Evolutionary conservation across 2,888 invertebrate genomes (phyloP).

Genomic region (Stenotaenia linearis): DNA sequence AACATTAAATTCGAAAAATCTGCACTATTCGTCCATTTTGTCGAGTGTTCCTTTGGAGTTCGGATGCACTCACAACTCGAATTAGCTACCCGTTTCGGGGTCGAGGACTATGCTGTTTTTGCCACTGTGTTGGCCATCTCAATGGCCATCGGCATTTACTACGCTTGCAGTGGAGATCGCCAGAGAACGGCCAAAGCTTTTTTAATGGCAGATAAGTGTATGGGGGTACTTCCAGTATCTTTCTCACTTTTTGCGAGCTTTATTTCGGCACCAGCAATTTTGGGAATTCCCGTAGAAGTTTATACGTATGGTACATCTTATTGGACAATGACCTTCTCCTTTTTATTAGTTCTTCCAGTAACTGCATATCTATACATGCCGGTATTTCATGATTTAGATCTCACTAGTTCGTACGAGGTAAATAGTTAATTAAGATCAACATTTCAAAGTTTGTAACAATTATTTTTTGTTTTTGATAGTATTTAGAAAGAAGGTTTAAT

Average conservation of each 20-base stretch:
- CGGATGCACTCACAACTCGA: background rate
- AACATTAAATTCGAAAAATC: background rate
- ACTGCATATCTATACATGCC: background rate
- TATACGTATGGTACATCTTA: background rate
- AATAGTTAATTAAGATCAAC: background rate
- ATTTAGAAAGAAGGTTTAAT: background rate
- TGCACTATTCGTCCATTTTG: background rate
- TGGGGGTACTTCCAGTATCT: background rate
- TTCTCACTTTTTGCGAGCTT: background rate
- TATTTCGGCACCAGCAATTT: background rate
- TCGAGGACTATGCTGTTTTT: background rate
- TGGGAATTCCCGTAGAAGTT: background rate
- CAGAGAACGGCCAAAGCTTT: background rate
- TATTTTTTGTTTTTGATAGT: background rate
- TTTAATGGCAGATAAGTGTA: background rate
- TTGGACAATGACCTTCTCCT: background rate
- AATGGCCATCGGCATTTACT: background rate
- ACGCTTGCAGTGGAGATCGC: background rate
- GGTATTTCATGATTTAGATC: background rate
- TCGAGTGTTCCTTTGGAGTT: background rate
- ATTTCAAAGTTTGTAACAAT: background rate
- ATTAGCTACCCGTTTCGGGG: background rate
- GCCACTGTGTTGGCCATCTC: background rate
- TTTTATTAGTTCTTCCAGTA: background rate
- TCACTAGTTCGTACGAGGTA: background rate